These are phyloP conservation scores for Sebastes cheni DNA, from an alignment of 2,797 vertebrate genomes.

Conservation along the genomic window DNA sequence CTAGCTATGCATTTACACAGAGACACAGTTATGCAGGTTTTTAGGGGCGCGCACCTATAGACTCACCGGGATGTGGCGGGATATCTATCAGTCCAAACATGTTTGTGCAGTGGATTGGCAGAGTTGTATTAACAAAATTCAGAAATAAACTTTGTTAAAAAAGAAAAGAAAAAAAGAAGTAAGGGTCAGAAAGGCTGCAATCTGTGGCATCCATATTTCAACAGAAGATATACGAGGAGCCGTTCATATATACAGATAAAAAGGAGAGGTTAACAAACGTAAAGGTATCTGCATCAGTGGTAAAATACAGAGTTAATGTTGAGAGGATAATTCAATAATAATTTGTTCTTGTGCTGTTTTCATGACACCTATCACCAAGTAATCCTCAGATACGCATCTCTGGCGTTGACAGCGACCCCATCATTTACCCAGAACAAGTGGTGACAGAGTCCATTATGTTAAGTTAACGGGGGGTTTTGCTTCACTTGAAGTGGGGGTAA, in stretches of 20 bases:
- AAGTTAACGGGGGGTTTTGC: slow-evolving; percentile 61
- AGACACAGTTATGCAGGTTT: too few species aligned
- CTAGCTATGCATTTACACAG: too few species aligned
- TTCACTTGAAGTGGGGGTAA: slow-evolving; percentile 63
- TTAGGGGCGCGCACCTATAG: too few species aligned
- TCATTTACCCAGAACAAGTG: slow-evolving; percentile 44
- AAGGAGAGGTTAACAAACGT: neutral
- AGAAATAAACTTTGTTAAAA: too few species aligned
- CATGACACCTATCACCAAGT: neutral
- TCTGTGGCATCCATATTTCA: neutral
- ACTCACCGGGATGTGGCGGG: too few species aligned
- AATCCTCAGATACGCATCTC: slow-evolving; percentile 14
- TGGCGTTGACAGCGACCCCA: slow-evolving; percentile 23
- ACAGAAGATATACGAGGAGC: neutral
- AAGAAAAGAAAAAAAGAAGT: too few species aligned
- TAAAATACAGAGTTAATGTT: neutral
- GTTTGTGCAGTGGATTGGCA: too few species aligned
- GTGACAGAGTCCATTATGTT: slow-evolving; percentile 70
- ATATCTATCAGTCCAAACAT: too few species aligned
- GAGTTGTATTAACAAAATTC: too few species aligned
- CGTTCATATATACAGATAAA: neutral
- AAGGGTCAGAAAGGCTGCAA: neutral
- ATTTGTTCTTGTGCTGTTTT: neutral
- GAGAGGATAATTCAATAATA: neutral
- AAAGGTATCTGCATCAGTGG: neutral